Percentiles rank a stretch among this genome's conserved stretches.
These are phyloP conservation scores for Rhagium mordax DNA, from an alignment of 2,888 invertebrate species.

Conservation along the genomic window DNA sequence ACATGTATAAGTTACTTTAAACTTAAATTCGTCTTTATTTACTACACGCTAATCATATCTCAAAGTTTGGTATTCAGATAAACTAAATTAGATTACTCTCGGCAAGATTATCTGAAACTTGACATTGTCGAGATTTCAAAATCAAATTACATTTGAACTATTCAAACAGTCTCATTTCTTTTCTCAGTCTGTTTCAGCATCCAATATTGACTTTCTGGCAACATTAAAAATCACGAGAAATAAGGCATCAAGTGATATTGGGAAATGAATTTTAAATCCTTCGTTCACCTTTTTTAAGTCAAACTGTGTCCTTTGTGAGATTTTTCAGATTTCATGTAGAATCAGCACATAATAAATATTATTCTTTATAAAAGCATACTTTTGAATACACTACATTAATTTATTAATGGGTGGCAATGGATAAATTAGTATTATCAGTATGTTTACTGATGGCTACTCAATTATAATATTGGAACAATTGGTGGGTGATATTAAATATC, in stretches of 20 bases:
- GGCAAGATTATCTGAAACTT: constrained; percentile 26
- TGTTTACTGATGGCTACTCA: too few species aligned
- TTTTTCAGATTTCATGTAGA: not conserved
- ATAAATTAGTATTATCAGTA: too few species aligned
- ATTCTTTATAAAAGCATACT: not conserved
- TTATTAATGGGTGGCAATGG: too few species aligned
- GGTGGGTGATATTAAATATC: too few species aligned
- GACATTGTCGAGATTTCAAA: constrained; percentile 40
- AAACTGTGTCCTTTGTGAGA: not conserved
- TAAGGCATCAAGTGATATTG: constrained; percentile 14
- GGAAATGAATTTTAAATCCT: constrained; percentile 19
- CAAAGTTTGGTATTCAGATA: not conserved
- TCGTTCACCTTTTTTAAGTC: not conserved
- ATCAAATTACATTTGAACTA: constrained; percentile 47
- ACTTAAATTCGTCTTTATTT: not conserved
- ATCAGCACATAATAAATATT: not conserved
- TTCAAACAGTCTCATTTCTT: constrained; percentile 49
- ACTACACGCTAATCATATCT: not conserved
- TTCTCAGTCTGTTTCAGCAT: constrained; percentile 44
- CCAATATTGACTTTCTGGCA: constrained; percentile 45
- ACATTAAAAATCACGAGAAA: constrained; percentile 18
- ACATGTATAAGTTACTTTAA: too few species aligned
- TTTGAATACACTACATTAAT: not conserved
- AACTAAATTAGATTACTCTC: not conserved
- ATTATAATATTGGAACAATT: too few species aligned